phyloP scores from a whole-genome alignment of 2,113 vertebrate species.

The Proterorhinus semilunaris region DNA sequence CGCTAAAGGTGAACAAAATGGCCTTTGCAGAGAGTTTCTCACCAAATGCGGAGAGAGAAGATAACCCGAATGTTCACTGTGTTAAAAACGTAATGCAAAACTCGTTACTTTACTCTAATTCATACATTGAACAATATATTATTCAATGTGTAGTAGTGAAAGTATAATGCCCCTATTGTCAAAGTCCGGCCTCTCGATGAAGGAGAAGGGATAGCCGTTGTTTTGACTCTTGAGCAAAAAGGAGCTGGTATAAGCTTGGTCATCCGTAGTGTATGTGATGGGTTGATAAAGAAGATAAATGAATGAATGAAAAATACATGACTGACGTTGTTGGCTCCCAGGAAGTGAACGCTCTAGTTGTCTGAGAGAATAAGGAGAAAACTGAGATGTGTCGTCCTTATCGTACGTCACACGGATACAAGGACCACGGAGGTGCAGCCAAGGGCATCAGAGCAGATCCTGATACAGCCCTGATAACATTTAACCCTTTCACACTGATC shows the following conservation, averaged over 20 bases:
- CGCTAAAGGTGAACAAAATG: too few species aligned
- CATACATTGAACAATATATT: too few species aligned
- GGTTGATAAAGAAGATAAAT: neutral
- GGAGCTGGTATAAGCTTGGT: neutral
- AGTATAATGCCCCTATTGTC: neutral
- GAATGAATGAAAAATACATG: conserved; percentile 4
- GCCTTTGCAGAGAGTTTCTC: too few species aligned
- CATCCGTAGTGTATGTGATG: neutral
- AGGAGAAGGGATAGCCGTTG: neutral
- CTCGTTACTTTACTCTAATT: too few species aligned
- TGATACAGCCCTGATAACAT: conserved; percentile 64
- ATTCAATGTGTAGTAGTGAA: neutral
- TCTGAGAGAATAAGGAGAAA: conserved; percentile 38
- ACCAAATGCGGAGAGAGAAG: too few species aligned
- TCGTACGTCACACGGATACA: conserved; percentile 63
- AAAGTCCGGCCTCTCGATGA: neutral
- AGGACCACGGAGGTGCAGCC: conserved; percentile 53
- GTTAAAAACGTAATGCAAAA: too few species aligned
- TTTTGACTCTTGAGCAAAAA: neutral
- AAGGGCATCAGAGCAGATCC: conserved; percentile 60
- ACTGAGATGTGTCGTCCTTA: conserved; percentile 61
- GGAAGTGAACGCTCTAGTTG: conserved; percentile 25
- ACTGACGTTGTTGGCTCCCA: conserved; percentile 1
- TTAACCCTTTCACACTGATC: conserved; percentile 43
- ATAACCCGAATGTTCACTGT: too few species aligned